Percentiles rank a stretch among this genome's conserved stretches.
Conservation (phyloP, 2,888 invertebrate species). For the Dasysyrphus tricinctus region DNA sequence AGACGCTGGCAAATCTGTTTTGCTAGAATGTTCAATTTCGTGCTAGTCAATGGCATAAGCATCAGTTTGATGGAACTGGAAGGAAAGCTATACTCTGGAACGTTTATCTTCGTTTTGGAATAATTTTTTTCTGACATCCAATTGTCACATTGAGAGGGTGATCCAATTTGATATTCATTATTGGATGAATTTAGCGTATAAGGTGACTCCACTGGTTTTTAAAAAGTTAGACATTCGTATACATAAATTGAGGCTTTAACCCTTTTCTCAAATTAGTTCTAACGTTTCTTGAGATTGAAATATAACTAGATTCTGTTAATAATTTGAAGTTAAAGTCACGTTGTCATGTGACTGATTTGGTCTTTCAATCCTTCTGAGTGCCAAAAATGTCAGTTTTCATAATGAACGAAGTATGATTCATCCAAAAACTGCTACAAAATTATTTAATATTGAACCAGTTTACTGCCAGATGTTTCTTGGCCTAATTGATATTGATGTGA, state of each 20-base stretch:
- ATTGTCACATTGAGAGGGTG: background rate
- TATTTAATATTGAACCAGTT: background rate
- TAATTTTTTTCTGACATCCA: background rate
- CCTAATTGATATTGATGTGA: background rate
- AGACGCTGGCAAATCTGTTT: background rate
- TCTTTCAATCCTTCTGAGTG: too few relatives aligned
- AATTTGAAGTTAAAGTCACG: too few relatives aligned
- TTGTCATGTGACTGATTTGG: too few relatives aligned
- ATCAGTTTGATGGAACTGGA: slow-evolving; percentile 9
- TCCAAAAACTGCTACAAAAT: too few relatives aligned
- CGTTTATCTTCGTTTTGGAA: background rate
- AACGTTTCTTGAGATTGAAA: too few relatives aligned
- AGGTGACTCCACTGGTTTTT: too few relatives aligned
- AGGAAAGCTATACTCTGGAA: background rate
- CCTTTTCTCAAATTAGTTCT: too few relatives aligned
- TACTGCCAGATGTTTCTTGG: background rate
- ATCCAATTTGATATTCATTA: background rate
- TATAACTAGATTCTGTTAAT: too few relatives aligned
- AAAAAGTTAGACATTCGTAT: too few relatives aligned
- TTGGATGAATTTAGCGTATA: background rate
- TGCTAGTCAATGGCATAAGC: background rate
- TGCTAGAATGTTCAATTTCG: slow-evolving; percentile 8
- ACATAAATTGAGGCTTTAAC: too few relatives aligned
- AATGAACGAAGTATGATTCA: too few relatives aligned
- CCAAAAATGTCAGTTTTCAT: too few relatives aligned